phyloP scores from a whole-genome alignment of 2,113 vertebrate genomes.

The Eupsittula cactorum region DNA sequence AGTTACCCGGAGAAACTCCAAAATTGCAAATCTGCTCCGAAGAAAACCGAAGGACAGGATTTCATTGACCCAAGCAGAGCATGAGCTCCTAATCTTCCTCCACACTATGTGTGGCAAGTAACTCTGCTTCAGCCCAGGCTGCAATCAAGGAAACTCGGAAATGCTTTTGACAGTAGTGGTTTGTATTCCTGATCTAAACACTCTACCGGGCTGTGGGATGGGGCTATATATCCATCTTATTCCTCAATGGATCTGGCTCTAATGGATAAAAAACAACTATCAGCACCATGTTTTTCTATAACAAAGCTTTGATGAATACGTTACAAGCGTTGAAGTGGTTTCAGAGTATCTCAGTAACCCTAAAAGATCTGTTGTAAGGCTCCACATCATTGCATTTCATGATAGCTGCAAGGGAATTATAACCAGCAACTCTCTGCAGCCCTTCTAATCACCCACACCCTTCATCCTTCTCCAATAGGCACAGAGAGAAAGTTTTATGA shows the following conservation, averaged over 20 bases:
- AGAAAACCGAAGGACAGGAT: neutral
- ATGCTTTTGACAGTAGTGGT: neutral
- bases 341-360: neutral
- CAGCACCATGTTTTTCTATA: neutral
- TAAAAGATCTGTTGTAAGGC: neutral
- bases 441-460: neutral
- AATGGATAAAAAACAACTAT: neutral
- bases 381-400: neutral
- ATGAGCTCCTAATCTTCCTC: neutral
- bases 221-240: neutral
- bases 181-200: neutral
- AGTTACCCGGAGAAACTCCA: neutral
- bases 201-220: neutral
- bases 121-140: neutral
- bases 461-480: neutral
- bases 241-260: neutral
- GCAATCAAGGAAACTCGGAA: neutral
- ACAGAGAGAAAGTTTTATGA: neutral
- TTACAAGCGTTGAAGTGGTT: neutral
- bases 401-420: neutral
- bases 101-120: neutral
- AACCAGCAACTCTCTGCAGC: neutral
- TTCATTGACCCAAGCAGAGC: neutral
- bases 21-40: neutral
- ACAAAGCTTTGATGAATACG: accelerated